A percentile compares a stretch with the other conserved stretches of the same genome.
phyloP scores from a whole-genome alignment of 2,113 vertebrate genomes.

The Ptilonorhynchus violaceus region DNA sequence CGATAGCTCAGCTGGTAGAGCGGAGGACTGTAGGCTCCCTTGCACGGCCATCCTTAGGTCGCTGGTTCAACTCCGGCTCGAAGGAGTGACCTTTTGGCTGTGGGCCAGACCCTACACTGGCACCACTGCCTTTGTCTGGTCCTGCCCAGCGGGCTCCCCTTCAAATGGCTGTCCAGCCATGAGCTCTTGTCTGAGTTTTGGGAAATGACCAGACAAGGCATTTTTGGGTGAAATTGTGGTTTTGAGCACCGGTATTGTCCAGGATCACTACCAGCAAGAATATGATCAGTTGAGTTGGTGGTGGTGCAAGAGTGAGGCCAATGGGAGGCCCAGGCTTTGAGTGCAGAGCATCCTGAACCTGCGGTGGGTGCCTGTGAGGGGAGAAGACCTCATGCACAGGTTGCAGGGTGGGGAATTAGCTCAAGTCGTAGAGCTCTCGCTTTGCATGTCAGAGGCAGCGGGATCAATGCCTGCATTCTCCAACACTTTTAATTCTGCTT shows the following conservation, averaged over 20 bases:
- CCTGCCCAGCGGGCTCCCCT: too few relatives aligned
- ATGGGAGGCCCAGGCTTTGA: background rate
- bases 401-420: background rate
- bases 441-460: background rate
- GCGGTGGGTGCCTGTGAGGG: background rate
- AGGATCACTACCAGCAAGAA: background rate
- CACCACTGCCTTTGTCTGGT: background rate
- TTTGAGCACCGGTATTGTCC: background rate
- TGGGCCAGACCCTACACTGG: too few relatives aligned
- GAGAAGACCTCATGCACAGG: background rate
- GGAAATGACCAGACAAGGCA: background rate
- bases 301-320: background rate
- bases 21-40: conserved; percentile 77
- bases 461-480: background rate
- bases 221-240: too few relatives aligned
- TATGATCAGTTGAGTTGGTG: background rate
- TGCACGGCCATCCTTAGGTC: conserved; percentile 75
- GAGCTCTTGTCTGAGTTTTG: background rate
- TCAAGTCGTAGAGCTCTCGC: background rate
- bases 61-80: conserved; percentile 77
- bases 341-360: background rate
- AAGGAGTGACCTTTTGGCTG: background rate
- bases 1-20: conserved; percentile 89
- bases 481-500: background rate
- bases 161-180: background rate